Conservation (phyloP, 2,113 vertebrate species). For the Bubo blakistoni region DNA sequence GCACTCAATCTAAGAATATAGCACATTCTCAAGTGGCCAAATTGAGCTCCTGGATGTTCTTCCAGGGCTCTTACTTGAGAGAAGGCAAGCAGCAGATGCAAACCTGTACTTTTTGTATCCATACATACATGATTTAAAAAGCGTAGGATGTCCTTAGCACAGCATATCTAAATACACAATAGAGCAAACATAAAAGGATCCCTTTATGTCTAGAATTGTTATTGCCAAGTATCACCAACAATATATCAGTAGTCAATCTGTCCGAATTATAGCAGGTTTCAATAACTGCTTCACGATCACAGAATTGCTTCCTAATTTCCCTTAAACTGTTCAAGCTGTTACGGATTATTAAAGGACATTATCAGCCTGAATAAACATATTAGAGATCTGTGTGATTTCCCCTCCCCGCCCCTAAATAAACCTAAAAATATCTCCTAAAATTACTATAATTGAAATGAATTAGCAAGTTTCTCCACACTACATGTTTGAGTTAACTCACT, state of each 20-base stretch:
- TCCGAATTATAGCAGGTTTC: conserved; percentile 11
- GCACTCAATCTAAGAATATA: background rate
- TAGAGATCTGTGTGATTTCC: background rate
- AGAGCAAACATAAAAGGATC: background rate
- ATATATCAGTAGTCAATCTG: background rate
- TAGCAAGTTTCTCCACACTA: background rate
- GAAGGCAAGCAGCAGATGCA: background rate
- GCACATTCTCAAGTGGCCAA: background rate
- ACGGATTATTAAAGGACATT: conserved; percentile 7
- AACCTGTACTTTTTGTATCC: background rate
- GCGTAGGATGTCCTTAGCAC: background rate
- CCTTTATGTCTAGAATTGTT: background rate
- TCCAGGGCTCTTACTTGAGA: background rate
- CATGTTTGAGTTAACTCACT: background rate
- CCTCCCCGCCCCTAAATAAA: background rate
- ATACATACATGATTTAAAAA: background rate
- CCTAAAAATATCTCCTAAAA: conserved; percentile 15
- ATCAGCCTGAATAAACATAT: background rate
- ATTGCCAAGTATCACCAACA: background rate
- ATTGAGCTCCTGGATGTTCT: background rate
- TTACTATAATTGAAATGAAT: background rate
- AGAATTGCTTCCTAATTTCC: conserved; percentile 42
- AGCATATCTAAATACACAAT: background rate
- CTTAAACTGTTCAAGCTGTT: conserved; percentile 23
- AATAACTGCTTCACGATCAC: background rate